phyloP scores from a whole-genome alignment of 2,888 invertebrate species.

The Xylocampa areola region DNA sequence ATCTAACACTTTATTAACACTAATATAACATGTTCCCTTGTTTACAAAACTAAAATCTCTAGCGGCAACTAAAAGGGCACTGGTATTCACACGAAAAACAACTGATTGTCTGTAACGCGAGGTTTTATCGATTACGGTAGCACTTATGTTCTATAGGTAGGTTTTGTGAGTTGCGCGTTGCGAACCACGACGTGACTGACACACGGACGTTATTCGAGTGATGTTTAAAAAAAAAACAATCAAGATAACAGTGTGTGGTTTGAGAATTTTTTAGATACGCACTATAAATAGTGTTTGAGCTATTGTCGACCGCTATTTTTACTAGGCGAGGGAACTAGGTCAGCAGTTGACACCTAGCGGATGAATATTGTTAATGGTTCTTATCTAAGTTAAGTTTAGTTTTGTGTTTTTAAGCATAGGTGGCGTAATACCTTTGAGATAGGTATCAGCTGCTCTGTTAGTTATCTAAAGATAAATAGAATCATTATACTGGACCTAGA shows the following conservation, averaged over 20 bases:
- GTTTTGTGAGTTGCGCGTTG: conserved; percentile 76
- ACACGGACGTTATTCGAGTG: conserved; percentile 53
- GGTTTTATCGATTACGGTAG: conserved; percentile 69
- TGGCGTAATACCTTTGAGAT: conserved; percentile 56
- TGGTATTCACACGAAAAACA: conserved; percentile 74
- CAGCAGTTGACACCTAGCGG: conserved; percentile 77
- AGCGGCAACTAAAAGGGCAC: conserved; percentile 80
- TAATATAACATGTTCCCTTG: conserved; percentile 85
- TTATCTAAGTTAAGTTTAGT: conserved; percentile 63
- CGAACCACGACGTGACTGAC: conserved; percentile 51
- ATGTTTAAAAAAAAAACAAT: conserved; percentile 69
- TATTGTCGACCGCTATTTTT: conserved; percentile 88
- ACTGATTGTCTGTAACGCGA: conserved; percentile 64
- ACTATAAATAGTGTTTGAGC: conserved; percentile 88
- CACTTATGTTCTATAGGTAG: conserved; percentile 65
- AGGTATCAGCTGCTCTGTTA: conserved; percentile 21
- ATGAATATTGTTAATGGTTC: conserved; percentile 61
- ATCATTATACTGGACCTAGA: neutral
- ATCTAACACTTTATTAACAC: conserved; percentile 64
- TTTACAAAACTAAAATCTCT: conserved; percentile 85
- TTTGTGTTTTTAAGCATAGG: conserved; percentile 56
- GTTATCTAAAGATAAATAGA: conserved; percentile 1
- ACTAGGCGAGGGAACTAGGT: conserved; percentile 85
- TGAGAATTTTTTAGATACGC: conserved; percentile 81
- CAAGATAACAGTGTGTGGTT: conserved; percentile 75